Conservation (phyloP, 2,797 vertebrate species). For the Chaetodon trifasciatus region DNA sequence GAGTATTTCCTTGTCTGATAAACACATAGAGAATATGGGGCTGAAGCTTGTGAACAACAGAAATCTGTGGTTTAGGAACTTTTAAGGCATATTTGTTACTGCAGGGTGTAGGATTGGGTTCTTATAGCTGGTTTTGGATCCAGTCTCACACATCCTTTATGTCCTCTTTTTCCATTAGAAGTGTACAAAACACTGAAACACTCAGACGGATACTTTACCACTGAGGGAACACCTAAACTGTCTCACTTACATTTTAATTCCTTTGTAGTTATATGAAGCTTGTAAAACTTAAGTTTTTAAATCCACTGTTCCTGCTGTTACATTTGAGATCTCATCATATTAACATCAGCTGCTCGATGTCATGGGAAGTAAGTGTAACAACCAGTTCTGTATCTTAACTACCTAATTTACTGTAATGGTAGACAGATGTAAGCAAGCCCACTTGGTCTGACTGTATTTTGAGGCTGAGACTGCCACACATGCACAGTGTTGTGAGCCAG, state of each 20-base stretch:
- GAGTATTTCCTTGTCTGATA: neutral
- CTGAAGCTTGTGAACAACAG: neutral
- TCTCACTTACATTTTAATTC: neutral
- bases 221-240: neutral
- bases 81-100: neutral
- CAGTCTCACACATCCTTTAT: neutral
- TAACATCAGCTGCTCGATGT: conserved; percentile 10
- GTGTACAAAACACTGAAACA: conserved; percentile 1
- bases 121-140: neutral
- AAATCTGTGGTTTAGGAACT: neutral
- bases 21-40: too few species aligned
- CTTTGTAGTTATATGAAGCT: neutral
- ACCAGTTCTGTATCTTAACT: conserved; percentile 24
- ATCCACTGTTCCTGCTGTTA: neutral
- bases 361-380: conserved; percentile 22
- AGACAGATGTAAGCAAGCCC: conserved; percentile 30
- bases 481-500: conserved; percentile 2
- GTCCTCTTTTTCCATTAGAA: neutral
- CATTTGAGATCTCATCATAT: neutral
- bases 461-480: conserved; percentile 9
- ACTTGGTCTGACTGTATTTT: neutral
- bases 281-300: neutral
- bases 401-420: conserved; percentile 44
- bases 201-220: neutral
- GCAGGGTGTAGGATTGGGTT: neutral